These are phyloP conservation scores for Sphecodes monilicornis DNA, from an alignment of 2,888 invertebrate species.

Conservation along the genomic window DNA sequence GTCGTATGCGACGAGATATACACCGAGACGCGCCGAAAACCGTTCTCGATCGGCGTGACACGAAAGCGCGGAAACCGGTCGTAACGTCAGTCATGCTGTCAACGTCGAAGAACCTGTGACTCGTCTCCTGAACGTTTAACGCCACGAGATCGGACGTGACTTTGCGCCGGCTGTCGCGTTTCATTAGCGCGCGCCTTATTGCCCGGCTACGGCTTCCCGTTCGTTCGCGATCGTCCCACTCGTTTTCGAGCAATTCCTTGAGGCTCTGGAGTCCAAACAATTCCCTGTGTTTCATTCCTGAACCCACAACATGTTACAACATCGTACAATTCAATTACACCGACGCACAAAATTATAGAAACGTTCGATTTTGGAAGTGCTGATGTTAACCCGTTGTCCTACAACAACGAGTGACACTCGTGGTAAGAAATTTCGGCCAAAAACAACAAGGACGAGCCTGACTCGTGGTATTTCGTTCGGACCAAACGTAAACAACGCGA, in stretches of 20 bases:
- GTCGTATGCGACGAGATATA: not conserved
- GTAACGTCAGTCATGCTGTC: conserved; percentile 59
- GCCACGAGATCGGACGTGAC: conserved; percentile 66
- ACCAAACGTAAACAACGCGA: no score
- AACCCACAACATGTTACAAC: not conserved
- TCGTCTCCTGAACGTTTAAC: conserved; percentile 47
- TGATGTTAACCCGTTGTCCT: no score
- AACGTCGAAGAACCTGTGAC: conserved; percentile 61
- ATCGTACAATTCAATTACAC: not conserved
- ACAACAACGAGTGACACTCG: no score
- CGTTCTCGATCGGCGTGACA: conserved; percentile 5
- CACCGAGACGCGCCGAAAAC: conserved; percentile 17
- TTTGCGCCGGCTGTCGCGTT: conserved; percentile 72
- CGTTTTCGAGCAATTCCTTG: conserved; percentile 51
- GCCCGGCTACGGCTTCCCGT: conserved; percentile 57
- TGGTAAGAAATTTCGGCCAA: no score
- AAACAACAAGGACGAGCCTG: no score
- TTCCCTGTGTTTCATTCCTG: not conserved
- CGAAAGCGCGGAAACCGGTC: conserved; percentile 60
- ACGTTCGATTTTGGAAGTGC: no score
- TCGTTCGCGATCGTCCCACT: conserved; percentile 41
- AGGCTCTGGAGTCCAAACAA: not conserved
- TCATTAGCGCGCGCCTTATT: conserved; percentile 74
- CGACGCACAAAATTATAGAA: not conserved
- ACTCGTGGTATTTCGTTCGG: no score